Evolutionary conservation across 2,113 vertebrate genomes (phyloP).

Genomic region (Pterophyllum scalare): DNA sequence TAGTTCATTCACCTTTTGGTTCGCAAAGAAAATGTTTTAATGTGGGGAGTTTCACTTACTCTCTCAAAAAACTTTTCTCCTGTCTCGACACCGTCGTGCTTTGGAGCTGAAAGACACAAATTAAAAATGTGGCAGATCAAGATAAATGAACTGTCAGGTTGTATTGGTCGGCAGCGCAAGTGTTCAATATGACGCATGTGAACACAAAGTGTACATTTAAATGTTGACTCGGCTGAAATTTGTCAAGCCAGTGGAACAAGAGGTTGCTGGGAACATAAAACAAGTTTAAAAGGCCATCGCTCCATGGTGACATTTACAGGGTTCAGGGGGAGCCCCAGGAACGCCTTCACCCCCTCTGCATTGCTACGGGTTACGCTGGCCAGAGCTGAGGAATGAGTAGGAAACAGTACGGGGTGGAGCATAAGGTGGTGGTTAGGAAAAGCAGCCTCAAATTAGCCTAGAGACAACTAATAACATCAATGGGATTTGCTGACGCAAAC

Average conservation of each 20-base stretch:
- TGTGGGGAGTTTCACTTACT: conserved; percentile 66
- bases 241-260: conserved; percentile 51
- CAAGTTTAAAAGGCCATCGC: conserved; percentile 75
- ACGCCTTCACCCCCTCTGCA: conserved; percentile 50
- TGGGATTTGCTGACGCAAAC: conserved; percentile 72
- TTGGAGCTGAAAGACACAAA: conserved; percentile 71
- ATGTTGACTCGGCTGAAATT: conserved; percentile 63
- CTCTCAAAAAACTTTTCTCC: conserved; percentile 83
- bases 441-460: conserved; percentile 63
- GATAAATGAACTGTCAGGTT: background rate
- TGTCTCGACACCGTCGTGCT: conserved; percentile 58
- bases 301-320: conserved; percentile 81
- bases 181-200: conserved; percentile 8
- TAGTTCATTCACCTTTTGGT: background rate
- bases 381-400: conserved; percentile 76
- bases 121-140: background rate
- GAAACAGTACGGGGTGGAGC: conserved; percentile 67
- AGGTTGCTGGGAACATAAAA: conserved; percentile 69
- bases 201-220: conserved; percentile 56
- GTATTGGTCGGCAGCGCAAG: conserved; percentile 8
- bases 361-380: conserved; percentile 80
- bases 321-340: conserved; percentile 46
- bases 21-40: background rate
- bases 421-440: conserved; percentile 51
- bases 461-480: conserved; percentile 69